Evolutionary conservation across 2,113 vertebrate genomes (phyloP), one percentile per base, ranked within the genome.

Genomic region (Solea solea): DNA sequence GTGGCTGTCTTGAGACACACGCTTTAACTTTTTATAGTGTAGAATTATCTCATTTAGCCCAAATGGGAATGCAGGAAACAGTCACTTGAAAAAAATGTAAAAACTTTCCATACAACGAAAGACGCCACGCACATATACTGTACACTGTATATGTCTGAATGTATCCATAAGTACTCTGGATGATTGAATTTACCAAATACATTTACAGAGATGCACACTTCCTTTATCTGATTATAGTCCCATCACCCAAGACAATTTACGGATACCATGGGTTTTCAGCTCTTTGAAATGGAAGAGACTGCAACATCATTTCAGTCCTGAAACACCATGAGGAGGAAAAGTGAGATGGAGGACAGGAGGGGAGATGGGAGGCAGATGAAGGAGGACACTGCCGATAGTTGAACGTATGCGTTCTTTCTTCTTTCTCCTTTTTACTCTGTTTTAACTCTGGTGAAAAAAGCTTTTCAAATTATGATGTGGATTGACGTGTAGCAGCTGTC

Each of bases 391-490:
- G 49, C 76, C 65, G 58, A 72, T 66, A 66, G 63, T 45, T 15
- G n/a, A 48, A 54, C 48, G 53, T 52, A 66, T 62, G 64, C 62
- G 11, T 74, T 55, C 39, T 53, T 72, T 62, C 48, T 56, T 80
- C 50, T 39, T 8, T 59, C 42, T 45, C 42, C 40, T 15, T 52
- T 56, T 34, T 21, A 28, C 54, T 75, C 52, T 75, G 60, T 76
- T 84, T 81, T 21, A 57, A 72, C 83, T 82, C 72, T 70, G 69
- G 77, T 58, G 84, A 74, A 85, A 85, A 84, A 86, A 87, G 85
- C 85, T 82, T 88, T 92, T 91, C 87, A 87, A 90, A 93, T 93
- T 92, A 93, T 93, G 93, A 94, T 92, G 87, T 88, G 88, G 91
- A 92, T 85, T 92, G 93, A 92, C 90, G 79, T 77, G 83, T 80